Base-by-base conservation (phyloP, 2,797 vertebrate genomes). In the Craterocephalus amniculus region DNA sequence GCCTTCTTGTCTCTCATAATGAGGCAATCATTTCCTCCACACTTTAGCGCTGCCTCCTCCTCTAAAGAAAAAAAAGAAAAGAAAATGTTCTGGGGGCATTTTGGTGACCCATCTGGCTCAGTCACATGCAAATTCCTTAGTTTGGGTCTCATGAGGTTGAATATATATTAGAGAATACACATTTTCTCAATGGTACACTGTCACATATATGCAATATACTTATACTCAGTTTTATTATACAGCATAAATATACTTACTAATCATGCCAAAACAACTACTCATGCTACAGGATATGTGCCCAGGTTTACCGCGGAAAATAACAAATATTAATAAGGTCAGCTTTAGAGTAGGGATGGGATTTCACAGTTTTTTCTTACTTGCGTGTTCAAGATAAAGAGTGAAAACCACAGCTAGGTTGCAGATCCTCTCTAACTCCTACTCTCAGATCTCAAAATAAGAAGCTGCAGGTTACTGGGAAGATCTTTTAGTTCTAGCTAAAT, bases 41-140 rank as follows among this genome's bases (percentile, higher is more conserved):
- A 54, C 31, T 67, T 45, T 16, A 13, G 56, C 26, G 48, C 56
- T 11, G 40, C 65, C 57, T 51, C 56, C 51, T 63, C 55, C 35
- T 51, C 32, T 16, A 43, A 57, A 26, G 20, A 8, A 45, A 48
- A 48, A 48, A 48, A 36, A 34, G 10, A 10, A 34, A 34, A 35
- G 11, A 57, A 57, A 66, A 61, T n/a, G 18, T 54, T 68, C 73
- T 27, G 20, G 69, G 76, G 80, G 58, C 36, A 56, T 77, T 65
- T 68, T 60, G 26, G 36, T 81, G 67, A 79, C 74, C 66, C 31
- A 31, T 71, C 38, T 62, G 63, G 13, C 22, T 65, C 35, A 61
- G 77, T 88, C 83, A 86, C 81, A 83, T 78, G 78, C 34, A 2
- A 14, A 58, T 58, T 36, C 58, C 24, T 76, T 34, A 61, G 43